phyloP scores from a whole-genome alignment of 2,113 vertebrate species.

The Ceuthmochares aereus region DNA sequence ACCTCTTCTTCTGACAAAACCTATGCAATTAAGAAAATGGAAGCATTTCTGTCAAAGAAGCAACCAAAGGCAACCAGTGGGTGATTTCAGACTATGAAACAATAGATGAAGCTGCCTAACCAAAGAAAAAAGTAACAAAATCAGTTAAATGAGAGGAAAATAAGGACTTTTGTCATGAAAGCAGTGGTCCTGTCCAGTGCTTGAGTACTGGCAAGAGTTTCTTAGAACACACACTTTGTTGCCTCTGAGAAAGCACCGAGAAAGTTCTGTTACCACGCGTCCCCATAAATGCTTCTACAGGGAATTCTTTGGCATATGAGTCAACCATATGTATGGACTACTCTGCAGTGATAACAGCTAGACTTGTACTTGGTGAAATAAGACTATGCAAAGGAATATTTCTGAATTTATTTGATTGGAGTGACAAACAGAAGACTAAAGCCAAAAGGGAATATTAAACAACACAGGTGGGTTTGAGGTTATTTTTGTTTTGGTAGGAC shows the following conservation, averaged over 20 bases:
- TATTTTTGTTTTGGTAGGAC: not conserved
- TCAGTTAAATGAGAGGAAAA: not conserved
- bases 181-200: not conserved
- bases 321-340: not conserved
- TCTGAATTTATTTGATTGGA: not conserved
- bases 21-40: not conserved
- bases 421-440: not conserved
- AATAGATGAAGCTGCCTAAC: not conserved
- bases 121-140: not conserved
- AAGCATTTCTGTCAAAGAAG: not conserved
- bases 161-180: not conserved
- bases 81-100: not conserved
- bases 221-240: not conserved
- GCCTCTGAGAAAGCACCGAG: not conserved
- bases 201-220: not conserved
- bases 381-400: not conserved
- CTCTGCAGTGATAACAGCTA: not conserved
- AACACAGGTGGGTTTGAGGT: not conserved
- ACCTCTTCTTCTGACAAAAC: not conserved
- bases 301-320: not conserved
- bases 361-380: not conserved
- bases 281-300: not conserved
- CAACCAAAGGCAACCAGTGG: not conserved
- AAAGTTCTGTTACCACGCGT: not conserved
- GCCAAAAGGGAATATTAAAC: not conserved